A percentile compares a stretch with the other conserved stretches of the same genome.
Evolutionary conservation across 2,888 invertebrate genomes (phyloP).

Genomic region (Habrosyne pyritoides): DNA sequence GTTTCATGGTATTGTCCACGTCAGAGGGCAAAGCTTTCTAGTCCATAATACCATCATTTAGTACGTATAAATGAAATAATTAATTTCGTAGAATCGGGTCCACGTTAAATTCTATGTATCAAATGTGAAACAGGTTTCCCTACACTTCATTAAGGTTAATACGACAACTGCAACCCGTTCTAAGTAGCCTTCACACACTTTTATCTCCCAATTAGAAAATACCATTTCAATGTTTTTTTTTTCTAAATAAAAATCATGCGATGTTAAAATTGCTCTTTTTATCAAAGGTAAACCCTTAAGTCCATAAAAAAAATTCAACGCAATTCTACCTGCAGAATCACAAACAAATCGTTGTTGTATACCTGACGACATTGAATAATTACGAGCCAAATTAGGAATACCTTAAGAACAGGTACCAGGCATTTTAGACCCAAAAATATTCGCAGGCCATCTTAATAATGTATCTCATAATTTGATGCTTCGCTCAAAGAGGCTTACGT

Average conservation of each 20-base stretch:
- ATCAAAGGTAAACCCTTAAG: neutral
- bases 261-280: neutral
- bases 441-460: conserved; percentile 40
- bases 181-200: neutral
- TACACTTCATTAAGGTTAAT: neutral
- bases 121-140: neutral
- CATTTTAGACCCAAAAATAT: conserved; percentile 35
- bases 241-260: neutral
- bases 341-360: conserved; percentile 1
- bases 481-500: conserved; percentile 56
- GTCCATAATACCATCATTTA: no score
- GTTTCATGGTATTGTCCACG: no score
- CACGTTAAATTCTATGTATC: neutral
- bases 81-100: neutral
- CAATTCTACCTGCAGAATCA: neutral
- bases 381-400: conserved; percentile 7
- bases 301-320: neutral
- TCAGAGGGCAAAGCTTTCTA: no score
- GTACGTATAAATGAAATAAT: no score
- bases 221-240: neutral
- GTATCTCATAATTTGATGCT: conserved; percentile 50
- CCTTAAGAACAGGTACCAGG: conserved; percentile 19
- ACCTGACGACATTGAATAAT: conserved; percentile 10
- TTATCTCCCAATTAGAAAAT: neutral
- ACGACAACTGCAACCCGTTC: neutral